Evolutionary conservation across 2,797 vertebrate genomes (phyloP).

Genomic region (Sternarchorhynchus goeldii): DNA sequence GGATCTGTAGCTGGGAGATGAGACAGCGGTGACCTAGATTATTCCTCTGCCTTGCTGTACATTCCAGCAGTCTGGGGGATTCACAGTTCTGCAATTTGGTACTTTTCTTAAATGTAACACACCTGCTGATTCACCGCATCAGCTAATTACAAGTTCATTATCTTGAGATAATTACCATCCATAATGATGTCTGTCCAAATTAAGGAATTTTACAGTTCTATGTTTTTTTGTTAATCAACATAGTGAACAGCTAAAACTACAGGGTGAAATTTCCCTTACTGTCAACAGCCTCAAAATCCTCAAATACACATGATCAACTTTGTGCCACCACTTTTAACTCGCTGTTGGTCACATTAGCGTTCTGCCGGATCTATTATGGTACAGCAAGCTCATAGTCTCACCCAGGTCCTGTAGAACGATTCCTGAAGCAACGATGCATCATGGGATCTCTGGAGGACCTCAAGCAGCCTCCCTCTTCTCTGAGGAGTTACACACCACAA

Average conservation of each 20-base stretch:
- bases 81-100: background rate
- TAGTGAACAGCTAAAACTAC: too few species aligned
- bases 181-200: too few species aligned
- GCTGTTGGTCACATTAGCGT: slow-evolving; percentile 18
- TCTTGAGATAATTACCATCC: too few species aligned
- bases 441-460: slow-evolving; percentile 79
- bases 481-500: slow-evolving; percentile 59
- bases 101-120: background rate
- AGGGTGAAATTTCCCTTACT: too few species aligned
- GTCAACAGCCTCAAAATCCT: too few species aligned
- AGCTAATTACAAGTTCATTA: too few species aligned
- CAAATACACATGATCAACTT: background rate
- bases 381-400: slow-evolving; percentile 59
- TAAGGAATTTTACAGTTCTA: too few species aligned
- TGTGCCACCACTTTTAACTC: background rate
- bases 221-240: too few species aligned
- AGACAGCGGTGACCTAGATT: slow-evolving; percentile 27
- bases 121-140: too few species aligned
- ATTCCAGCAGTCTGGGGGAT: too few species aligned
- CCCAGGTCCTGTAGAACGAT: slow-evolving; percentile 87
- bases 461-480: slow-evolving; percentile 83
- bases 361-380: background rate
- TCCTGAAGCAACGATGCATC: slow-evolving; percentile 79
- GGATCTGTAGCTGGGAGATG: slow-evolving; percentile 67
- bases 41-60: background rate